phyloP scores from a whole-genome alignment of 2,888 invertebrate genomes.

The Nycteola revayana region DNA sequence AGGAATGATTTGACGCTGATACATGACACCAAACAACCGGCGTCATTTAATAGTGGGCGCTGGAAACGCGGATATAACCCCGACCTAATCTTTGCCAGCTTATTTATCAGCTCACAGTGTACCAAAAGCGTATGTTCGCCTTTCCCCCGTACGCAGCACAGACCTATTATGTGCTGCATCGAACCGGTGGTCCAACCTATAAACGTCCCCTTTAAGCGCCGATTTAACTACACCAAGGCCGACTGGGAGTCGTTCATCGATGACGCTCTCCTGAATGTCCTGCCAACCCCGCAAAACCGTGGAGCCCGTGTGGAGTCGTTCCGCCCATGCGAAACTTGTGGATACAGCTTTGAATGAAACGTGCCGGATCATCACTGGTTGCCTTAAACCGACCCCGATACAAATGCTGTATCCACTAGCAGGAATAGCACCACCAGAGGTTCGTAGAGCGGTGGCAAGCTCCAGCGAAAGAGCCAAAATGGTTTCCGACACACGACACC shows the following conservation, averaged over 20 bases:
- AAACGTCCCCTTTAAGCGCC: constrained; percentile 3
- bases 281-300: neutral
- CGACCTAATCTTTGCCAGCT: neutral
- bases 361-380: too few species aligned
- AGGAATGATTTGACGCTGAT: neutral
- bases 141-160: constrained; percentile 4
- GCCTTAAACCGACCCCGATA: too few species aligned
- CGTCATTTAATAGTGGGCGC: neutral
- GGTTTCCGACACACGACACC: too few species aligned
- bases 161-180: constrained; percentile 1
- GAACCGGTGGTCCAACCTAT: neutral
- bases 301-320: too few species aligned
- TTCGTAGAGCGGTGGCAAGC: too few species aligned
- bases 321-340: too few species aligned
- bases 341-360: too few species aligned
- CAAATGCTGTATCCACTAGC: too few species aligned
- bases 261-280: neutral
- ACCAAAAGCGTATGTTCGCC: neutral
- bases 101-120: neutral
- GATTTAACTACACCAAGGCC: constrained; percentile 5
- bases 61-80: constrained; percentile 1
- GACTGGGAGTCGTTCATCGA: neutral
- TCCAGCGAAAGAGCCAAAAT: too few species aligned
- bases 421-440: too few species aligned
- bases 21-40: constrained; percentile 1